phyloP scores from a whole-genome alignment of 2,888 invertebrate species.

The Theretra japonica region DNA sequence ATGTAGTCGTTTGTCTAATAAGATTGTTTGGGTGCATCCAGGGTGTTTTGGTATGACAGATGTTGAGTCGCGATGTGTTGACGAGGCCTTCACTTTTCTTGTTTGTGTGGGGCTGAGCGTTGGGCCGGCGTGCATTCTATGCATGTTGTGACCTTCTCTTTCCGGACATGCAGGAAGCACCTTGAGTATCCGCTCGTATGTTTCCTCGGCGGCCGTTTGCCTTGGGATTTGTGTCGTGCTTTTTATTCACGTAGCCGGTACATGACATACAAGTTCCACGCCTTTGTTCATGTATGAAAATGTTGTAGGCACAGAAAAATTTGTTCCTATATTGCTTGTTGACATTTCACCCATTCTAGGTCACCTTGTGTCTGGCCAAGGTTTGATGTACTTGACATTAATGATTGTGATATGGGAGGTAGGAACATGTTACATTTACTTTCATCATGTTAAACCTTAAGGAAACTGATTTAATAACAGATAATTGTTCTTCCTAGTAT shows the following conservation, averaged over 20 bases:
- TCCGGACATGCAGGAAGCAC: slow-evolving; percentile 84
- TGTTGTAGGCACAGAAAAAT: slow-evolving; percentile 54
- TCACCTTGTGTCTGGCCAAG: slow-evolving; percentile 79
- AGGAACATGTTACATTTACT: slow-evolving; percentile 60
- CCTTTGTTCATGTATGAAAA: slow-evolving; percentile 63
- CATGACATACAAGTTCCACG: slow-evolving; percentile 66
- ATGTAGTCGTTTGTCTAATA: slow-evolving; percentile 68
- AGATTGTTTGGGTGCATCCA: slow-evolving; percentile 62
- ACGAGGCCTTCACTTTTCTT: slow-evolving; percentile 77
- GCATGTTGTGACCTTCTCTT: slow-evolving; percentile 81
- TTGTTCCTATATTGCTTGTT: slow-evolving; percentile 73
- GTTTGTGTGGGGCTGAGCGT: slow-evolving; percentile 56
- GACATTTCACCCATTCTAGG: slow-evolving; percentile 79
- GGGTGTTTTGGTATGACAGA: slow-evolving; percentile 65
- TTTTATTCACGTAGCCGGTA: slow-evolving; percentile 67
- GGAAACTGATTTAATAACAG: slow-evolving; percentile 55
- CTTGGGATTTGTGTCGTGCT: slow-evolving; percentile 74
- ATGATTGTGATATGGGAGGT: slow-evolving; percentile 59
- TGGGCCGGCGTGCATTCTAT: slow-evolving; percentile 72
- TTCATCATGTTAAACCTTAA: slow-evolving; percentile 60
- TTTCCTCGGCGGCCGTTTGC: slow-evolving; percentile 78
- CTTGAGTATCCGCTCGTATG: slow-evolving; percentile 79
- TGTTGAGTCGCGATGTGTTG: slow-evolving; percentile 63
- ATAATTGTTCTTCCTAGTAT: slow-evolving; percentile 52
- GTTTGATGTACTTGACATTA: slow-evolving; percentile 78